These are phyloP conservation scores for Ophioninae sp. DNA, from an alignment of 2,888 invertebrate species.

Conservation along the genomic window DNA sequence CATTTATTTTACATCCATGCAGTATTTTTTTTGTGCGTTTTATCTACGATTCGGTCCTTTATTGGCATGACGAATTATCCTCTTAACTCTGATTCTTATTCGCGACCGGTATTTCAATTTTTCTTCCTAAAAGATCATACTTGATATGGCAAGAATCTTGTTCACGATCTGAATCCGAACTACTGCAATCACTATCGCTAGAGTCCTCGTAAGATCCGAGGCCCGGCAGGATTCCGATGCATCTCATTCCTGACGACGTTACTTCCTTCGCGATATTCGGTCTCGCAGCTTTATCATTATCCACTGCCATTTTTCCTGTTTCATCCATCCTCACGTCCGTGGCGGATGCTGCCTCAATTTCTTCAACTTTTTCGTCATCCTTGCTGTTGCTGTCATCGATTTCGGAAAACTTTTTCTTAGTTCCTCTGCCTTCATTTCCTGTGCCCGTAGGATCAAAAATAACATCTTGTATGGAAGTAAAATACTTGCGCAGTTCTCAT, in stretches of 20 bases:
- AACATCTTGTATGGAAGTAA: not conserved
- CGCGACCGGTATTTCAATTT: slow-evolving; percentile 74
- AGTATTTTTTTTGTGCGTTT: slow-evolving; percentile 33
- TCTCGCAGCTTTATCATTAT: slow-evolving; percentile 63
- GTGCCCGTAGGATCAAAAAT: not conserved
- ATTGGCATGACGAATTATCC: slow-evolving; percentile 8
- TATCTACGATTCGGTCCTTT: slow-evolving; percentile 32
- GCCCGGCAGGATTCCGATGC: slow-evolving; percentile 92
- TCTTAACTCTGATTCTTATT: slow-evolving; percentile 70
- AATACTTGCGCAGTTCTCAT: not conserved
- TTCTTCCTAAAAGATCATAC: slow-evolving; percentile 81
- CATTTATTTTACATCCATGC: slow-evolving; percentile 55
- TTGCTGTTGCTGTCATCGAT: slow-evolving; percentile 54
- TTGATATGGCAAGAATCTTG: slow-evolving; percentile 68
- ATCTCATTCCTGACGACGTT: slow-evolving; percentile 81
- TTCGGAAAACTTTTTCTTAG: slow-evolving; percentile 63
- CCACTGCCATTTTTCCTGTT: slow-evolving; percentile 46
- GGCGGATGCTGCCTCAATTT: slow-evolving; percentile 72
- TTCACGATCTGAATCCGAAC: slow-evolving; percentile 86
- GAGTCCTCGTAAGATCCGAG: slow-evolving; percentile 90
- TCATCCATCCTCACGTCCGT: slow-evolving; percentile 74
- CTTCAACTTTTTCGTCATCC: slow-evolving; percentile 76
- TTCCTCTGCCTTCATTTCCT: slow-evolving; percentile 68
- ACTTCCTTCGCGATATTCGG: slow-evolving; percentile 51
- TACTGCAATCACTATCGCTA: slow-evolving; percentile 86